Percentiles rank a stretch among this genome's conserved stretches.
These are phyloP conservation scores for Girardia tigrina DNA, from an alignment of 2,888 invertebrate genomes.

Conservation along the genomic window DNA sequence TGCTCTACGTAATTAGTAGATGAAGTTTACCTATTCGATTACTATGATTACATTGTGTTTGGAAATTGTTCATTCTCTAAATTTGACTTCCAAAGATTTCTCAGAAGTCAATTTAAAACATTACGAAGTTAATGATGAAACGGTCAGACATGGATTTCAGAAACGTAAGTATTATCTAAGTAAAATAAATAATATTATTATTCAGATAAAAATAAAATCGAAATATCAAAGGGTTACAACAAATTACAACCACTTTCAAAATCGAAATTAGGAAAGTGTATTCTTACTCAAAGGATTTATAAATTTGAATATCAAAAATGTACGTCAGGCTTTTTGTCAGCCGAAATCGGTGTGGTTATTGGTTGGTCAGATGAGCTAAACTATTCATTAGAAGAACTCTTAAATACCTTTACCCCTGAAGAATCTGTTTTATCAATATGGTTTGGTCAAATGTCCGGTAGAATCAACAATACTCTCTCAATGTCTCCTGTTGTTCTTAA, in stretches of 20 bases:
- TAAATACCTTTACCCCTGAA: not conserved
- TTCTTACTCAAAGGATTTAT: not conserved
- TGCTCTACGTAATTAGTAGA: not conserved
- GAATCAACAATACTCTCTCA: not conserved
- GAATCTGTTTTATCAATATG: not conserved
- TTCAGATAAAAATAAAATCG: not conserved
- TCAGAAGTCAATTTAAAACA: not conserved
- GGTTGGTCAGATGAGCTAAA: not conserved
- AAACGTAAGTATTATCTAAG: not conserved
- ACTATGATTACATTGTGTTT: not conserved
- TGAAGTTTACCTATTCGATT: not conserved
- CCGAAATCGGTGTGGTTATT: not conserved
- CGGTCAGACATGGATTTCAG: not conserved
- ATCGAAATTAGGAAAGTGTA: not conserved
- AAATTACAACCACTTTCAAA: not conserved
- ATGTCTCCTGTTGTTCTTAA: not conserved
- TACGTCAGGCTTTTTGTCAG: not conserved
- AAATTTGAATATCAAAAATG: not conserved
- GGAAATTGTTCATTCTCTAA: not conserved
- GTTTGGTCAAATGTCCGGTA: constrained; percentile 7
- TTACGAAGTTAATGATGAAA: not conserved
- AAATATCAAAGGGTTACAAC: not conserved
- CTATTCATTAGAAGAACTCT: not conserved
- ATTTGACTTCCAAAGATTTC: not conserved
- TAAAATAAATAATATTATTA: too few species aligned